A percentile compares a stretch with the other conserved stretches of the same genome.
Evolutionary conservation across 2,113 vertebrate species (phyloP).

Genomic region (Gallinago jamesoni): DNA sequence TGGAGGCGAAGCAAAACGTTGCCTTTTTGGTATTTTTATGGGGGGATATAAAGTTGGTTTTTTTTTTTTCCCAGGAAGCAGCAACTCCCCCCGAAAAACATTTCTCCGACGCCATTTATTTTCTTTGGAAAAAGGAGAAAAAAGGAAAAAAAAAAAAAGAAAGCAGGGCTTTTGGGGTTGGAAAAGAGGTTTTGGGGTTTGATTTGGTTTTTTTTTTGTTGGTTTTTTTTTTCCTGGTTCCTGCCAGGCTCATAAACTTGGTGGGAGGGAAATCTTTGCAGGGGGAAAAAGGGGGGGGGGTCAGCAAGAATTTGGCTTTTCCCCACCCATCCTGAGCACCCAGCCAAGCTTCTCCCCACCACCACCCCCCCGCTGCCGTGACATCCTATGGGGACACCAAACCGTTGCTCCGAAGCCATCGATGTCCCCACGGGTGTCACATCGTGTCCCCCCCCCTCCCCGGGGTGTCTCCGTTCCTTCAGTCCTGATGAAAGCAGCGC

Average conservation of each 20-base stretch:
- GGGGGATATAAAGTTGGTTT: conserved; percentile 16
- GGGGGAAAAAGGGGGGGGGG: not conserved
- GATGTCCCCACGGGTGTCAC: not conserved
- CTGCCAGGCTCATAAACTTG: not conserved
- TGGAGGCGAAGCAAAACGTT: not conserved
- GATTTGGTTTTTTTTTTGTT: no score
- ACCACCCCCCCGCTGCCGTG: not conserved
- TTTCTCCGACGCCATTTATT: not conserved
- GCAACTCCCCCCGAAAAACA: not conserved
- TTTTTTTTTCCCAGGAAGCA: conserved; percentile 26
- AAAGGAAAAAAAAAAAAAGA: not conserved
- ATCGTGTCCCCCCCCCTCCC: no score
- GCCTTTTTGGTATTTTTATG: conserved; percentile 13
- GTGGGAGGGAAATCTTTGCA: not conserved
- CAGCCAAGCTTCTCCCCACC: not conserved
- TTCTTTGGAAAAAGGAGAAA: conserved; percentile 3
- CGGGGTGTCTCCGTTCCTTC: no score
- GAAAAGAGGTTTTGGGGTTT: not conserved
- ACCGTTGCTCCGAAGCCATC: fast-evolving
- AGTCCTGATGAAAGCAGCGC: not conserved
- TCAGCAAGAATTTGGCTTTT: no score
- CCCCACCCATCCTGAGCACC: not conserved
- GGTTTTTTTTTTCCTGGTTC: not conserved
- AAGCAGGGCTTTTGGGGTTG: not conserved
- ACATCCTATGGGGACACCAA: not conserved